Conservation (phyloP, 2,888 invertebrate genomes). For the Apodemia hepburni region DNA sequence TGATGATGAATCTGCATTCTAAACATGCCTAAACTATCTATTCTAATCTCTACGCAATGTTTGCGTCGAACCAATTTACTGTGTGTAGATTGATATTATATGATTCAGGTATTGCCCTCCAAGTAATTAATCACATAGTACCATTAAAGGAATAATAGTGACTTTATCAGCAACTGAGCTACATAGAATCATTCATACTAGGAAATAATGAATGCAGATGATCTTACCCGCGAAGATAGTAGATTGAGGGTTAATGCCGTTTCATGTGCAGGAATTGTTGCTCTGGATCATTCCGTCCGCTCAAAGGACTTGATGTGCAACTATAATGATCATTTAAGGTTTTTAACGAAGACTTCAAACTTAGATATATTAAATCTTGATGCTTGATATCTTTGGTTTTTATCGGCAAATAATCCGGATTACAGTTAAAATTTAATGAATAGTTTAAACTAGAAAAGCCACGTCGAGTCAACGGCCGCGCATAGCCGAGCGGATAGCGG, state of each 20-base stretch:
- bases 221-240: conserved; percentile 2
- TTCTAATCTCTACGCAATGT: neutral
- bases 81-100: neutral
- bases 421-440: too few relatives aligned
- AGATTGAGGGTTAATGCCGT: conserved; percentile 2
- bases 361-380: too few relatives aligned
- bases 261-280: neutral
- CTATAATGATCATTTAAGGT: too few relatives aligned
- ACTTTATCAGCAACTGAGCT: conserved; percentile 8
- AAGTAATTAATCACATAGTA: conserved; percentile 1
- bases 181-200: neutral
- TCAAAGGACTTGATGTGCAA: neutral
- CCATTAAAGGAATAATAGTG: conserved; percentile 5
- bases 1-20: neutral
- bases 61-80: neutral
- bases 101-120: conserved; percentile 1
- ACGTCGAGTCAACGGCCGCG: too few relatives aligned
- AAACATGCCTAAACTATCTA: neutral
- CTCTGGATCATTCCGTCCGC: neutral
- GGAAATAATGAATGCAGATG: conserved; percentile 10
- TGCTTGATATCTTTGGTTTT: too few relatives aligned
- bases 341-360: too few relatives aligned
- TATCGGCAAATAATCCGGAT: too few relatives aligned
- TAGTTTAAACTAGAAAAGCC: too few relatives aligned
- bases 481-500: too few relatives aligned